Evolutionary conservation across 1,140 invertebrate species (phyloP), one percentile per base, ranked within the genome.

Genomic region (Achroia grisella): DNA sequence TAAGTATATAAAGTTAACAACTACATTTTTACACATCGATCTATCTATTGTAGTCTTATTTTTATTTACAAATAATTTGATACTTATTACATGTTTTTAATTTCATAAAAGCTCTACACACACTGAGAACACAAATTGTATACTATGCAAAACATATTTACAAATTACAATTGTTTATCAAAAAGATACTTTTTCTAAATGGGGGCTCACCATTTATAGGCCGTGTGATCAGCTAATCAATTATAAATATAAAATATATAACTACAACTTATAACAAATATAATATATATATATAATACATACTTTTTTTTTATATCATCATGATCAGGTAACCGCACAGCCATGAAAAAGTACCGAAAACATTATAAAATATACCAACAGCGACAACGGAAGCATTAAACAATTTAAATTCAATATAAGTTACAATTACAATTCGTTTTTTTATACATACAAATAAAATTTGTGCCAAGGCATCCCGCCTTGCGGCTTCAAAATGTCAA

Each of bases 171-270:
- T 35, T 28, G 10, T 39, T 12, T 41, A 31, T n/a, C 10, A 36
- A 28, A 27, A 28, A 43, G 62, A 67, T 71, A 72, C 72, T 74
- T 75, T 75, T 68, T 48, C 44, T 52, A 63, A 82, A 78, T 71
- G 74, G 67, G 77, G 78, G 78, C 78, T 82, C 78, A 49, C 65
- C 74, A 73, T 75, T 73, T 60, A 56, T 12, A 52, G 67, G 63
- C 66, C 39, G 29, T 55, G 56, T 35, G 45, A 56, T 48, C 46
- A 80, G 62, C 60, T 61, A 36, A 72, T 68, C 57, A 53, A 46
- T 35, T 32, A 32, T 33, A 31, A 32, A 40, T 47, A 53, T 48
- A 44, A 30, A 44, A 48, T 49, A 43, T 41, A 39, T 49, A 49
- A 46, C n/a, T 48, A 27, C 44, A 43, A 40, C 32, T 33, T 34